Evolutionary conservation across 1,140 invertebrate genomes (phyloP), one percentile per base, ranked within the genome.

Genomic region (Oryctes rhinoceros): DNA sequence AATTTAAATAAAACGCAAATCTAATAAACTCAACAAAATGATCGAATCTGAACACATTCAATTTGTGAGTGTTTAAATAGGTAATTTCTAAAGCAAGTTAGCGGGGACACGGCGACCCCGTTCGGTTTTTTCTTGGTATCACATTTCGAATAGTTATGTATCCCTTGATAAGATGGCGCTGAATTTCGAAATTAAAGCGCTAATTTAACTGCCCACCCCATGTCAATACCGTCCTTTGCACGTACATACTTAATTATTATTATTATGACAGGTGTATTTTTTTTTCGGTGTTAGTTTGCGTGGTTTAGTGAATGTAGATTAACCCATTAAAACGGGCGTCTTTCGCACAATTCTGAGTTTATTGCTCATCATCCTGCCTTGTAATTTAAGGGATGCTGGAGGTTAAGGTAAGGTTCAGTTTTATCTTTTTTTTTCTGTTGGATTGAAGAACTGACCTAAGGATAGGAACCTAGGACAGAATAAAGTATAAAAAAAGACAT

Each of bases 191-290:
- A 30, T 30, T 30, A 30, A 30, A 30, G 24, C 24, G 24, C 24
- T 30, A 30, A 30, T 30, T 30, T 30, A 30, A 30, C 24, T 59
- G 53, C 53, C 13, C 15, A 59, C 13, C 15, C 53, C 15, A 15
- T 30, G 18, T 15, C 15, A 59, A 59, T 59, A 18, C n/a, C 18
- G 15, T 59, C 53, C n/a, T 59, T 59, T 59, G 53, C 18, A 59
- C 53, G 3, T 59, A 59, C n/a, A 15, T 59, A 59, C 18, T 2
- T 44, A 44, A 59, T 59, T n/a, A 59, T 59, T 59, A 59, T 59
- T 59, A 59, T 59, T 59, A 59, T 59, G 53, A 59, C 53, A 18
- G 53, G 53, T 59, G 53, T 59, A 59, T 59, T n/a, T 59, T 59
- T n/a, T 59, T 59, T 59, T 59, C 18, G 6, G 5, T n/a, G 18